Evolutionary conservation across 2,888 invertebrate species (phyloP), one percentile per base, ranked within the genome.

Genomic region (Ophion ventricosus): DNA sequence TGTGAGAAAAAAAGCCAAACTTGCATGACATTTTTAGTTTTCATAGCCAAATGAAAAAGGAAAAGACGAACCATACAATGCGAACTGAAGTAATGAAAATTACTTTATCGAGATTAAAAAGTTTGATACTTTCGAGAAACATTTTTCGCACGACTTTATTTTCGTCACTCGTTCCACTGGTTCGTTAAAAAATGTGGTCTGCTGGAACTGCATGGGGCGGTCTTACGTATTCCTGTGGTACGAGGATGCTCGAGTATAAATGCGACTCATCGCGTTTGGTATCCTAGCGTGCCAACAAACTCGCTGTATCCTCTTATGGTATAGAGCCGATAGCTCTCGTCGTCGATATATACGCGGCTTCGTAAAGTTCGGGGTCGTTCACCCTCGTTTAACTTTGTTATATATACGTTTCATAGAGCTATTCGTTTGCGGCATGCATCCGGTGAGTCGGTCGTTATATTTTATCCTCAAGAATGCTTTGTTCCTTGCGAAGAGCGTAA

Each of bases 211-310:
- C 14, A 61, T 61, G 35, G 7, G 40, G 43, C 26, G 79, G 57
- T 67, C 25, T 86, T 83, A 86, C 82, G 83, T 80, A 85, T 86
- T 83, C 85, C 76, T 70, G 73, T 75, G 83, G 77, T 83, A 82
- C 70, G 80, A 25, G 25, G 25, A 63, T 74, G 54, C 76, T 59
- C 54, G 64, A 79, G 83, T 83, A 80, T 83, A 86, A 85, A 82
- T 83, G 82, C 85, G 80, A 57, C 75, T 49, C 49, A 49, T 76
- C 80, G 75, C 56, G 20, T 61, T 61, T 64, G 79, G 76, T 77
- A 78, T 85, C 80, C 82, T 64, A 72, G 59, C 72, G 70, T 80
- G 69, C 70, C 56, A 72, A 76, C 76, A 75, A 76, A 64, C 66
- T 66, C 59, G 63, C 78, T 49, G 4, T 29, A 63, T 77, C 69